Evolutionary conservation across 2,888 invertebrate species (phyloP), one percentile per base, ranked within the genome.

Genomic region (Acrocyrtus sp.): DNA sequence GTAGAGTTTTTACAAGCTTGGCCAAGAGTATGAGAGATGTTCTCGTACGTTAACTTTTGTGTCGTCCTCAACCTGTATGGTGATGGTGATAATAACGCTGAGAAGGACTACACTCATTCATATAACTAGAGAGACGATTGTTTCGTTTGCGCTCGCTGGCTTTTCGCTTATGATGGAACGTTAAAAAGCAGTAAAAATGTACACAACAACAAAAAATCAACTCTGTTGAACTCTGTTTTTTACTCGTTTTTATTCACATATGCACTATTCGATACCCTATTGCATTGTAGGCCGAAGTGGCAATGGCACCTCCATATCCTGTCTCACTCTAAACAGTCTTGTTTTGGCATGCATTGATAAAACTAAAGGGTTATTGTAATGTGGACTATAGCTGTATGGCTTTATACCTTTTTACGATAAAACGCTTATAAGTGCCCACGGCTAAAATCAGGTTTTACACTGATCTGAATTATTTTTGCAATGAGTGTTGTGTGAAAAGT

Each of bases 141-240:
- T n/a, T n/a, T n/a, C n/a, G n/a, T n/a, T n/a, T n/a, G n/a, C n/a
- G n/a, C n/a, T n/a, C n/a, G n/a, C n/a, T n/a, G n/a, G n/a, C n/a
- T n/a, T n/a, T n/a, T n/a, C n/a, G n/a, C n/a, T n/a, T n/a, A n/a
- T n/a, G n/a, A n/a, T n/a, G n/a, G n/a, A n/a, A n/a, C n/a, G n/a
- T n/a, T n/a, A n/a, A n/a, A n/a, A n/a, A 51, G 41, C 19, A 50
- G 61, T 61, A 41, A 45, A 54, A 54, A 43, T 51, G 63, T 63
- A 47, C 48, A 51, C 54, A 65, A 65, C 57, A 34, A 50, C 41
- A 54, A 47, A 54, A 54, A 57, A n/a, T 39, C 41, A 48, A 48
- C 50, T 66, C 24, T 47, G 66, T 50, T 66, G 66, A 65, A 65
- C 65, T 57, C 47, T 65, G 12, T 61, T 48, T 48, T 48, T 22